Conservation (phyloP, 2,797 vertebrate genomes). For the Tangara arthus region DNA sequence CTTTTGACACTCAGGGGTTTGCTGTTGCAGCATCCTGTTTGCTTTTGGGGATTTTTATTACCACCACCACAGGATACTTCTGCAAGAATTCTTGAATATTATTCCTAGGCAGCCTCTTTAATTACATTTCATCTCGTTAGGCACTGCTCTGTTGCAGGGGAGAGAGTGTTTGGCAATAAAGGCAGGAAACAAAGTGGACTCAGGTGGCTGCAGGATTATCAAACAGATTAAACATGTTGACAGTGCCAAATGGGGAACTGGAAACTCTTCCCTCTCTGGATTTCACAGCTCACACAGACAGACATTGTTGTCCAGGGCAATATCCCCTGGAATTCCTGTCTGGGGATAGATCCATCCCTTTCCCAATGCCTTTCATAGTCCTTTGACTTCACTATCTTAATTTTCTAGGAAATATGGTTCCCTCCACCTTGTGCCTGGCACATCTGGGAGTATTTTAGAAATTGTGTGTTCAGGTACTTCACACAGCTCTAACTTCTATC, state of each 20-base stretch:
- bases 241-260: neutral
- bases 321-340: neutral
- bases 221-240: constrained; percentile 55
- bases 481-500: neutral
- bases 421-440: neutral
- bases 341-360: neutral
- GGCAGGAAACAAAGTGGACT: constrained; percentile 36
- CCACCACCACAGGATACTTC: neutral
- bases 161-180: constrained; percentile 11
- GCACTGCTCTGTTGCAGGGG: neutral
- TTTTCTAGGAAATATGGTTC: neutral
- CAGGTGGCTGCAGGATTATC: constrained; percentile 48
- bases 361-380: rapidly evolving
- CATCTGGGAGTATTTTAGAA: neutral
- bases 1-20: neutral
- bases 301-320: neutral
- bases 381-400: neutral
- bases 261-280: neutral
- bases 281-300: neutral
- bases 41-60: neutral
- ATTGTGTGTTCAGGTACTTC: rapidly evolving
- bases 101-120: neutral
- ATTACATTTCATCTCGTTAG: constrained; percentile 50
- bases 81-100: constrained; percentile 12
- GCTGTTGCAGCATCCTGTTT: neutral